Evolutionary conservation across 2,797 vertebrate species (phyloP), one percentile per base, ranked within the genome.

Genomic region (Coluber constrictor): DNA sequence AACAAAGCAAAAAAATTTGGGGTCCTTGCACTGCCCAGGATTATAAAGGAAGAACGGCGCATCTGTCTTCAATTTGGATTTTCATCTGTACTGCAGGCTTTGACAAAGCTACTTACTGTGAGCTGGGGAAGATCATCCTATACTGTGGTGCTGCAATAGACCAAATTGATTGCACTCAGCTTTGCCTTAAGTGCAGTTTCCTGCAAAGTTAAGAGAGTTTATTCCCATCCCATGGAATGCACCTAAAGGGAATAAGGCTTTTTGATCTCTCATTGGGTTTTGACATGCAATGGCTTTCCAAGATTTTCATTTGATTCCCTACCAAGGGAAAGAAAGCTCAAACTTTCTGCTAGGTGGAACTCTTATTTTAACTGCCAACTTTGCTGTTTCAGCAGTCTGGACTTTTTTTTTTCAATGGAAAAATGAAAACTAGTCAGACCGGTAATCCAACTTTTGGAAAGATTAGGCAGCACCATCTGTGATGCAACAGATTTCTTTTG

Each of bases 51-150:
- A 96, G 96, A 94, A 91, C 94, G 93, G 96, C 94, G 47, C 97
- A 97, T 97, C 96, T 98, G 97, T 96, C 94, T 97, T 97, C 97
- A 95, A 98, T 98, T 98, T 98, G 93, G 94, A 97, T 61, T 97
- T 97, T 97, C 92, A 96, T 97, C 96, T 96, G 94, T 94, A 95
- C 95, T 94, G 96, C 91, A 90, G 93, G 95, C 95, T 93, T 94
- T 93, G 94, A 94, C 93, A 93, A 97, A 95, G 94, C 96, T 79
- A 92, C 90, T 95, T 79, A 92, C 90, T 95, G 89, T 94, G 95
- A 96, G 96, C 96, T 96, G 95, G 96, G 95, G 93, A 92, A 92
- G 95, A 93, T 97, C 96, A 97, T 97, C 95, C 95, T 95, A 88
- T 93, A 95, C 95, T 57, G 95, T 95, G 95, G 94, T 96, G 97